phyloP scores from a whole-genome alignment of 2,797 vertebrate species.

The Crotalus adamanteus region DNA sequence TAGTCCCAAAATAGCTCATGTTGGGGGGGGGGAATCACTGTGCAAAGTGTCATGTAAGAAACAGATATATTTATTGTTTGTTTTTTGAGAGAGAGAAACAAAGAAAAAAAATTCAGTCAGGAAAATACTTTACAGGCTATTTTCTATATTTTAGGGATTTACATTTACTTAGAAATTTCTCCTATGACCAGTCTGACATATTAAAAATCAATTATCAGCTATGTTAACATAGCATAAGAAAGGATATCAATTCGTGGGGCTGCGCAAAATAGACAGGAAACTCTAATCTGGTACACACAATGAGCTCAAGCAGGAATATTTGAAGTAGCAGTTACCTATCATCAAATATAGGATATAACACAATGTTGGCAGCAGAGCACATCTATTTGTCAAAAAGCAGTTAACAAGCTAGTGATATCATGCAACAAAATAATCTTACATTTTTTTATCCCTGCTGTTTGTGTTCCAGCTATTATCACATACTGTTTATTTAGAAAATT shows the following conservation, averaged over 20 bases:
- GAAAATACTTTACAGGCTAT: background rate
- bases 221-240: slow-evolving; percentile 5
- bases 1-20: background rate
- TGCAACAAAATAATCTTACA: background rate
- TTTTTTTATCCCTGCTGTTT: background rate
- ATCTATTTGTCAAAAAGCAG: slow-evolving; percentile 30
- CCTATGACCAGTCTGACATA: background rate
- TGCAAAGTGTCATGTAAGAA: background rate
- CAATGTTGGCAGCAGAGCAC: background rate
- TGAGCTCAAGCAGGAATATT: background rate
- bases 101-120: background rate
- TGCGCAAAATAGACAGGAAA: slow-evolving; percentile 24
- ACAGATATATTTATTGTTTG: background rate
- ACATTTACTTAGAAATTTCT: background rate
- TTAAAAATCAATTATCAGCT: slow-evolving; percentile 2
- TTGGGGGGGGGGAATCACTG: background rate
- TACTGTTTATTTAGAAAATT: background rate
- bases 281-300: background rate
- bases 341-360: slow-evolving; percentile 24
- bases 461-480: background rate
- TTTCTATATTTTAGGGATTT: background rate
- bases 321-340: background rate
- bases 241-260: background rate
- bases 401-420: slow-evolving; percentile 6
- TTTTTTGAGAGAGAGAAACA: background rate